Conservation (phyloP, 2,888 invertebrate species). For the Alloplasta piceator region DNA sequence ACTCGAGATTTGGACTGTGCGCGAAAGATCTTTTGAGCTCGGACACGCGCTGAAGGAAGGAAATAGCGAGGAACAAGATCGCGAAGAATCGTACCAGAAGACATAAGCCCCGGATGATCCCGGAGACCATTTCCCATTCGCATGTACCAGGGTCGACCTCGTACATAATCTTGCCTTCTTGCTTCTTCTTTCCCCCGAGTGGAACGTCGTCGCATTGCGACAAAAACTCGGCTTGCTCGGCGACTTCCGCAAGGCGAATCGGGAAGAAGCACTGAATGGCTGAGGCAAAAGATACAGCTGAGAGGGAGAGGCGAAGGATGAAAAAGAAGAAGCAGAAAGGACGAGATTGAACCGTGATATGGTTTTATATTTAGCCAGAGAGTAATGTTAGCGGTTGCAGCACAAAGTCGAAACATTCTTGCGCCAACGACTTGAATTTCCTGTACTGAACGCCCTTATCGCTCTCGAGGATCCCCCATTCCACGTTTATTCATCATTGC, state of each 20-base stretch:
- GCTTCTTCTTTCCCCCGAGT: conserved; percentile 26
- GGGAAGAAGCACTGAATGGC: no score
- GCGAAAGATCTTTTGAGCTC: background rate
- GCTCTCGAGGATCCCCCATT: no score
- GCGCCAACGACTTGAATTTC: conserved; percentile 37
- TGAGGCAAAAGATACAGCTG: no score
- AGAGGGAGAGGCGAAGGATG: conserved; percentile 8
- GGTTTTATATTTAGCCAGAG: conserved; percentile 60
- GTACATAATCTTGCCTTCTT: conserved; percentile 12
- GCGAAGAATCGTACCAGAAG: conserved; percentile 15
- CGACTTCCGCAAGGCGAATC: conserved; percentile 50
- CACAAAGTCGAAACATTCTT: conserved; percentile 14
- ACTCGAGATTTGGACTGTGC: conserved; percentile 40
- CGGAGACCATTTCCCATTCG: conserved; percentile 57
- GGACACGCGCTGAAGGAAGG: conserved; percentile 24
- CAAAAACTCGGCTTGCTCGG: conserved; percentile 59
- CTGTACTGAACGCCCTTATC: background rate
- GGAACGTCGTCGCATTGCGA: conserved; percentile 67
- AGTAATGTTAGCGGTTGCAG: conserved; percentile 11
- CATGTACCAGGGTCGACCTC: conserved; percentile 43
- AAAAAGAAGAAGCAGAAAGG: conserved; percentile 6
- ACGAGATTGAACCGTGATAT: conserved; percentile 53
- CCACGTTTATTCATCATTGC: no score
- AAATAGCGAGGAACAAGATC: conserved; percentile 29
- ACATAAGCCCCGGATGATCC: conserved; percentile 54